Conservation (phyloP, 2,113 vertebrate genomes). For the Benitochromis conjunctus region DNA sequence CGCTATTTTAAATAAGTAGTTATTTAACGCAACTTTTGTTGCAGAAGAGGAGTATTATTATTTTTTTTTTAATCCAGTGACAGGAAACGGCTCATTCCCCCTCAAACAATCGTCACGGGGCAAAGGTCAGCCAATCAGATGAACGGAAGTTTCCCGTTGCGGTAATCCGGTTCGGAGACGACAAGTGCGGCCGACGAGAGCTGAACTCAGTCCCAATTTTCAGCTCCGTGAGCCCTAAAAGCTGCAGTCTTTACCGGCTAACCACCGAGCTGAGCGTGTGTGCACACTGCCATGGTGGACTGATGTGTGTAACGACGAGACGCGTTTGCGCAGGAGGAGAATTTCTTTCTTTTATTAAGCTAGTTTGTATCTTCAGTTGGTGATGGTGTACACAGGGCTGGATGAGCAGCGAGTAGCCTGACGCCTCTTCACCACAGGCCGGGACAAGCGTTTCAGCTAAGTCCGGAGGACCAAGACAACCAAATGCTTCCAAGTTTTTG, state of each 20-base stretch:
- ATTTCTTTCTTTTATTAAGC: constrained; percentile 1
- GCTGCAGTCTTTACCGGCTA: not conserved
- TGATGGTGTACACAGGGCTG: constrained; percentile 21
- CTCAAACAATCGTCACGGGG: constrained; percentile 43
- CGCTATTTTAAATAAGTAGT: not conserved
- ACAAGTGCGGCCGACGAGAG: constrained; percentile 60
- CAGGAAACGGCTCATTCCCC: not conserved
- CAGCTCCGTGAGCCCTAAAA: not conserved
- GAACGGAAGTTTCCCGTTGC: constrained; percentile 56
- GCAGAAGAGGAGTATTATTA: rapidly evolving
- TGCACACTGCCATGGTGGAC: constrained; percentile 1
- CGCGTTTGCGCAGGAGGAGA: not conserved
- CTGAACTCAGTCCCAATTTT: not conserved
- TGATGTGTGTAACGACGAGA: not conserved
- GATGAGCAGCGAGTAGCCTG: constrained; percentile 37
- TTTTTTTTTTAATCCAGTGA: not conserved
- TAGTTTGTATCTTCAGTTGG: constrained; percentile 8
- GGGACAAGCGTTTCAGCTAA: constrained; percentile 13
- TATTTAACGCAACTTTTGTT: not conserved
- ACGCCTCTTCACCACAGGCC: constrained; percentile 37
- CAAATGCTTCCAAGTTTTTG: not conserved
- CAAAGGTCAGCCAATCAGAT: constrained; percentile 65
- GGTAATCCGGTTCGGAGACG: constrained; percentile 70
- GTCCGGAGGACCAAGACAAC: not conserved
- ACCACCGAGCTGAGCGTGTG: not conserved